These are phyloP conservation scores for Zelostemma sp. DNA, from an alignment of 1,140 invertebrate genomes.

Conservation along the genomic window DNA sequence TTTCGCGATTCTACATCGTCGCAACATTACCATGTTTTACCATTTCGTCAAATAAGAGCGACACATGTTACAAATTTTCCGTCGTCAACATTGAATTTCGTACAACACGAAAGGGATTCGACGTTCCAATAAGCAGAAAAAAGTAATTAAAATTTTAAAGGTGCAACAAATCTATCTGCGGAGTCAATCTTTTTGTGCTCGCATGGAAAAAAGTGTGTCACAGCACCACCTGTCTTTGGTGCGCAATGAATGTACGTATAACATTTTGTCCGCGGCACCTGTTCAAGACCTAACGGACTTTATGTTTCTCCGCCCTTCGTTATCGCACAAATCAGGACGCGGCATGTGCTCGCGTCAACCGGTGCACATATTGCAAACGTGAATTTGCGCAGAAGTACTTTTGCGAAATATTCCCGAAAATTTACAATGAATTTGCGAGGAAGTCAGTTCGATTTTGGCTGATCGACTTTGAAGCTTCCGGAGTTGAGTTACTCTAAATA, in stretches of 20 bases:
- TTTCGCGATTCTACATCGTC: neutral
- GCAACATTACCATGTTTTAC: conserved; percentile 6
- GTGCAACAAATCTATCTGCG: conserved; percentile 11
- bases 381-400: neutral
- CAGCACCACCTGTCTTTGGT: conserved; percentile 23
- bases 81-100: no score
- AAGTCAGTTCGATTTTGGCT: no score
- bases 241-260: conserved; percentile 17
- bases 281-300: conserved; percentile 27
- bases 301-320: conserved; percentile 16
- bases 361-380: neutral
- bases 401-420: no score
- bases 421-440: no score
- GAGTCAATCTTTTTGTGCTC: conserved; percentile 20
- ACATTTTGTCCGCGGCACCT: conserved; percentile 16
- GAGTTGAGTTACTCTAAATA: conserved; percentile 1
- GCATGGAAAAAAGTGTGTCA: conserved; percentile 26
- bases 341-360: conserved; percentile 15
- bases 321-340: conserved; percentile 11
- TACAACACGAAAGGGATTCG: neutral
- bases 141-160: neutral
- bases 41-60: neutral
- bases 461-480: no score
- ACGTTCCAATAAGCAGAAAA: neutral
- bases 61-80: no score